Base-by-base conservation (phyloP, 2,797 vertebrate genomes). In the Chrysocyon brachyurus region DNA sequence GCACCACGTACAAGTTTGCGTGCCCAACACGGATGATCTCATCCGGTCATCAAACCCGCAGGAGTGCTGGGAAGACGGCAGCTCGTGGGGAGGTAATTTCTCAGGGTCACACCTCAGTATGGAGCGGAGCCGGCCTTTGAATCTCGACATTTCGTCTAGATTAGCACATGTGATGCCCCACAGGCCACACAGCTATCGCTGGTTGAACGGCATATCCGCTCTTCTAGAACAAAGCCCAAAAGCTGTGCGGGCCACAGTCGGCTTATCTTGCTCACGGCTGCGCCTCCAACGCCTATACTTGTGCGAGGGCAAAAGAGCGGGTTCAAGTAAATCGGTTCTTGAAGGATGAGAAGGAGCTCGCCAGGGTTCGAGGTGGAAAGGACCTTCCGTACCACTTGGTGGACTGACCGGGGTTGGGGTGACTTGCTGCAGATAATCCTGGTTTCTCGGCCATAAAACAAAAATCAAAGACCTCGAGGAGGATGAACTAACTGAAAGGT, bases 311-410 rank as follows among this genome's bases (percentile, higher is more conserved):
- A 33, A 40, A 77, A 57, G 33, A 72, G 78, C 72, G 24, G 4
- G 52, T 70, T 12, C 59, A 31, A 46, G 31, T 75, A 63, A 88
- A 70, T 12, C 57, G 6, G 26, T 12, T 15, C 64, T 91, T 64
- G 15, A 86, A 96, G 54, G 22, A 33, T 40, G 33, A 63, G 24
- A 70, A 87, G 10, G 17, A 77, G 78, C 89, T 89, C 92, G 24
- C 56, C 91, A 70, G n/a, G 8, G 33, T 77, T 86, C 91, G 59
- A 96, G 24, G 56, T 22, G 84, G 21, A 94, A 92, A 95, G 14
- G 4, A 21, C 70, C 33, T 72, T 72, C 49, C 26, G 3, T 49
- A 64, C 75, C 54, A 14, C 10, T 7, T 73, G 24, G 7, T 68
- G 17, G n/a, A 15, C 5, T 49, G 66, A 72, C 40, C 66, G 17